These are phyloP conservation scores for Protosalanx chinensis DNA, from an alignment of 2,797 vertebrate species.

Conservation along the genomic window DNA sequence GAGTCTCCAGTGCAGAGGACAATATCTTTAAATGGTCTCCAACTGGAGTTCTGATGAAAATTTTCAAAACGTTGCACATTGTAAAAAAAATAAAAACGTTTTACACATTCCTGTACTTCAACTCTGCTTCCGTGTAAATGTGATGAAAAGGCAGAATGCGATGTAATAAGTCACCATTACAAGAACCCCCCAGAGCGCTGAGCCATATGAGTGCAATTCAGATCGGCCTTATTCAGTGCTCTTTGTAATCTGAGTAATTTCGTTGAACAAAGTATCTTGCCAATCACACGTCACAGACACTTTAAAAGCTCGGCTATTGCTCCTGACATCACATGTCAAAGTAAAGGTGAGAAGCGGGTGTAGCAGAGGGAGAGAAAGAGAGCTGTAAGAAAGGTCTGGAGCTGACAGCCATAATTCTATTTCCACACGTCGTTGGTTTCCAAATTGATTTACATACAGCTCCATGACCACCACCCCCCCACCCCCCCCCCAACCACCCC, in stretches of 20 bases:
- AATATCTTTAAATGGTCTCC: not conserved
- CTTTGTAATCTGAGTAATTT: not conserved
- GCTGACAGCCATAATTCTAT: conserved; percentile 72
- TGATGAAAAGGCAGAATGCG: not conserved
- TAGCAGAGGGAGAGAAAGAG: conserved; percentile 26
- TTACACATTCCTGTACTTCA: not conserved
- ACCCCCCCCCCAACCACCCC: no score
- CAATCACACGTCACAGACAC: conserved; percentile 50
- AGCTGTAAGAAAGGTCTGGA: conserved; percentile 57
- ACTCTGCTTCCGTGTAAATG: not conserved
- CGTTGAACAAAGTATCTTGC: conserved; percentile 23
- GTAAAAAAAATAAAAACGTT: no score
- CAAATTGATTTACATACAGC: conserved; percentile 74
- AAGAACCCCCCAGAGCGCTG: not conserved
- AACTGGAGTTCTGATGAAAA: not conserved
- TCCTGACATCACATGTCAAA: no score
- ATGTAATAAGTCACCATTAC: conserved; percentile 7
- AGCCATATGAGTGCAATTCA: not conserved
- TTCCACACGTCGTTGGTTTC: conserved; percentile 61
- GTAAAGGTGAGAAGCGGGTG: conserved; percentile 20
- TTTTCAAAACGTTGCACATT: no score
- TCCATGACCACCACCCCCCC: conserved; percentile 33
- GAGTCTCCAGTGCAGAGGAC: not conserved
- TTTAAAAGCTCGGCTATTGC: not conserved
- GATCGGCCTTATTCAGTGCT: not conserved